These are phyloP conservation scores for Drosophila mulleri DNA, from an alignment of 2,888 invertebrate species.

Conservation along the genomic window DNA sequence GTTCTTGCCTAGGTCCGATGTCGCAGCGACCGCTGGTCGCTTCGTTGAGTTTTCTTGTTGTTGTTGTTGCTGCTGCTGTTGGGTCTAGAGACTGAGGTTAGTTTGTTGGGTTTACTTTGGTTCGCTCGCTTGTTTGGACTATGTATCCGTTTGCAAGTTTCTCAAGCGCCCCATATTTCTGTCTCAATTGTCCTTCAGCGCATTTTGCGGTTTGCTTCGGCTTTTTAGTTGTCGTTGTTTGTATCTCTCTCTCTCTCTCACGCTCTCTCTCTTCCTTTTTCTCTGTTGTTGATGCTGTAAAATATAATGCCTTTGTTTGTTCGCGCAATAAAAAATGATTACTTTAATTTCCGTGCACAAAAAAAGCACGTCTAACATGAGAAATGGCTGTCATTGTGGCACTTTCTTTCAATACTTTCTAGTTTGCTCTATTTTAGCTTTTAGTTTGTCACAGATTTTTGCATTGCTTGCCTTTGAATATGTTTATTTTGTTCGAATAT, in stretches of 20 bases:
- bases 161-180: constrained; percentile 72
- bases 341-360: constrained; percentile 78
- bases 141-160: constrained; percentile 64
- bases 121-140: constrained; percentile 56
- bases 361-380: constrained; percentile 76
- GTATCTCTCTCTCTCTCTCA: neutral
- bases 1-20: constrained; percentile 65
- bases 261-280: neutral
- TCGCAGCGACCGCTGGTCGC: constrained; percentile 41
- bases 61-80: constrained; percentile 6
- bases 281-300: constrained; percentile 49
- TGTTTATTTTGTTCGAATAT: neutral
- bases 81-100: constrained; percentile 16
- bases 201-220: constrained; percentile 62
- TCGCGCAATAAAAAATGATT: constrained; percentile 80
- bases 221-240: constrained; percentile 27
- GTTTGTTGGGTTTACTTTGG: constrained; percentile 22
- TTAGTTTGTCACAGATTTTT: constrained; percentile 18
- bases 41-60: constrained; percentile 21
- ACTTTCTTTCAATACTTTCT: constrained; percentile 36
- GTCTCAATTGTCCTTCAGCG: constrained; percentile 78
- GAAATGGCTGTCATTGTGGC: constrained; percentile 72
- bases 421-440: neutral
- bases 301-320: constrained; percentile 80
- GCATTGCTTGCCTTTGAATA: neutral